Base-by-base conservation (phyloP, 2,888 invertebrate genomes). In the Drosophila testacea region DNA sequence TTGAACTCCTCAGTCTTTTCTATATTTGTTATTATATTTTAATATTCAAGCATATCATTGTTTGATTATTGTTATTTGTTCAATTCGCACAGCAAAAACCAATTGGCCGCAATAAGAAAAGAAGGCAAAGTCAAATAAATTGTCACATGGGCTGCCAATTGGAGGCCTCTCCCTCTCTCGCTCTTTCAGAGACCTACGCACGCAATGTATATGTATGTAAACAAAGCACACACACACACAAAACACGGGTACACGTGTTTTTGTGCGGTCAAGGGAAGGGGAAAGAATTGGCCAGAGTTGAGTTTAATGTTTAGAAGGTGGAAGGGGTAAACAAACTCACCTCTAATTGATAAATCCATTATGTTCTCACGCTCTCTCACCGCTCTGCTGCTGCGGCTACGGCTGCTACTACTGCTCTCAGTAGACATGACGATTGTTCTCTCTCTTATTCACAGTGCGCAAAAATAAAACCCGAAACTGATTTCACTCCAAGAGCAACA, bases 261-360 rank as follows among this genome's bases (percentile, higher is more conserved):
- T 59, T 32, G 28, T 27, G 30, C 11, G 13, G 11, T 13, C 10
- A 48, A 28, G 54, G 16, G 30, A 30, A 10, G 16, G 28, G 38
- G 36, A 30, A 70, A 51, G 34, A 66, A 75, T 60, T 72, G 51
- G 56, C 52, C 38, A 50, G 85, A 72, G 69, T 65, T 71, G 57
- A 52, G 52, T 56, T 67, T 41, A 22, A 13, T 28, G n/a, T 42
- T 16, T 10, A 46, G 16, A n/a, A 9, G n/a, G 27, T n/a, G 10
- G 28, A 27, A 6, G 61, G 41, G 28, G 41, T 6, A 27, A 27
- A 7, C 16, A 55, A 55, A 84, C 91, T 82, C 75, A 90, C 90
- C 90, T 90, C 79, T 89, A 57, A 90, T 83, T 72, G 90, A 90
- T 77, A 90, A 90, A 84, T 90, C 91, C 86, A 90, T 90, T 67